Evolutionary conservation across 2,113 vertebrate species (phyloP).

Genomic region (Platysteira castanea): DNA sequence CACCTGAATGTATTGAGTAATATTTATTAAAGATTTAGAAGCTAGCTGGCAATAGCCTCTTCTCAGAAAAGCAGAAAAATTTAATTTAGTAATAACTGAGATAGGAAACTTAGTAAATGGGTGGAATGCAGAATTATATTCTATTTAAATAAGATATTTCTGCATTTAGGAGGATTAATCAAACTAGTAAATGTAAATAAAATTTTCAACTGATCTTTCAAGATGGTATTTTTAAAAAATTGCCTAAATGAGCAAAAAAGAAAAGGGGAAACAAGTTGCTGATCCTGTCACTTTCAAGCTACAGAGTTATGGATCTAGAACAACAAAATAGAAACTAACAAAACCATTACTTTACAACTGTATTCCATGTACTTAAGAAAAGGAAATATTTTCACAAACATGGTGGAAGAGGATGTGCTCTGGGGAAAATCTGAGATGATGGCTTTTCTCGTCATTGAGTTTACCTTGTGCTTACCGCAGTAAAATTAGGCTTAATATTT

Average conservation of each 20-base stretch:
- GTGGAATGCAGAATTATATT: background rate
- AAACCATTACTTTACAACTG: background rate
- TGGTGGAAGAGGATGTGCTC: background rate
- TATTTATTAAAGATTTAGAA: background rate
- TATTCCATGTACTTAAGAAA: background rate
- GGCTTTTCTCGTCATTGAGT: background rate
- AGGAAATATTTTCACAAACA: background rate
- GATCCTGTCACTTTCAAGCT: background rate
- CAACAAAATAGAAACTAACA: background rate
- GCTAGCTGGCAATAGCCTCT: accelerated
- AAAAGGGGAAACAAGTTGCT: background rate
- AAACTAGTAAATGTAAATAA: background rate
- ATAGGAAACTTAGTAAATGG: background rate
- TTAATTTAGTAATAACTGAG: background rate
- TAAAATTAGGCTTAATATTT: background rate
- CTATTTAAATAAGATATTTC: background rate
- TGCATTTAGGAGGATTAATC: background rate
- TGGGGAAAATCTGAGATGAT: background rate
- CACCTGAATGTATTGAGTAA: background rate
- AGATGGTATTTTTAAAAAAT: background rate
- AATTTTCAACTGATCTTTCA: background rate
- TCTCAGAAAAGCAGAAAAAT: background rate
- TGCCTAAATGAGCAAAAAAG: background rate
- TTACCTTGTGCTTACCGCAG: background rate
- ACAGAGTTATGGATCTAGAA: background rate